Percentiles rank a stretch among this genome's conserved stretches.
These are phyloP conservation scores for Echiichthys vipera DNA, from an alignment of 2,797 vertebrate species.

Conservation along the genomic window DNA sequence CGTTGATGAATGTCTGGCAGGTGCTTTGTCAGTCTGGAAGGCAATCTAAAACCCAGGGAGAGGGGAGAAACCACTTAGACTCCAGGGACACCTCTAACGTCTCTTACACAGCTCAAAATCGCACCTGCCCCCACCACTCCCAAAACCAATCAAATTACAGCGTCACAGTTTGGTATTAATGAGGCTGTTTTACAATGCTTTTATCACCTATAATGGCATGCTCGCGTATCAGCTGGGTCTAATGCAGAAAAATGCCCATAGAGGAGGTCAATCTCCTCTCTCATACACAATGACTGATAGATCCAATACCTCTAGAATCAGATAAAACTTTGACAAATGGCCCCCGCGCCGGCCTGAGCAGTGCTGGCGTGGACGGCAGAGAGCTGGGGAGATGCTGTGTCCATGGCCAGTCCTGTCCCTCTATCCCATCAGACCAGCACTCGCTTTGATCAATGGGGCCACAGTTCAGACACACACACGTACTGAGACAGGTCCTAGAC, in stretches of 20 bases:
- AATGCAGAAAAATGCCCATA: constrained; percentile 86
- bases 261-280: constrained; percentile 89
- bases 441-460: constrained; percentile 92
- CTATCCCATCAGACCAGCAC: constrained; percentile 85
- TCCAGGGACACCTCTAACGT: constrained; percentile 79
- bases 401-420: constrained; percentile 83
- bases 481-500: constrained; percentile 73
- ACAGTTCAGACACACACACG: constrained; percentile 72
- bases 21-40: constrained; percentile 89
- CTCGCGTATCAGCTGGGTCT: constrained; percentile 81
- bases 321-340: constrained; percentile 98
- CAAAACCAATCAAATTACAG: constrained; percentile 75
- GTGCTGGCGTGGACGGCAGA: constrained; percentile 75
- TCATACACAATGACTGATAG: constrained; percentile 94
- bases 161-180: constrained; percentile 64
- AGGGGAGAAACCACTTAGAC: constrained; percentile 83
- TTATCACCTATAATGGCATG: constrained; percentile 68
- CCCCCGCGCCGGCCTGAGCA: constrained; percentile 77
- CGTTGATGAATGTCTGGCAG: constrained; percentile 87
- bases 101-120: constrained; percentile 68
- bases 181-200: constrained; percentile 60
- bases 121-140: constrained; percentile 48
- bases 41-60: constrained; percentile 85
- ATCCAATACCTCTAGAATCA: constrained; percentile 95
- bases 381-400: constrained; percentile 64